phyloP scores from a whole-genome alignment of 2,113 vertebrate species.

The Rafetus swinhoei region DNA sequence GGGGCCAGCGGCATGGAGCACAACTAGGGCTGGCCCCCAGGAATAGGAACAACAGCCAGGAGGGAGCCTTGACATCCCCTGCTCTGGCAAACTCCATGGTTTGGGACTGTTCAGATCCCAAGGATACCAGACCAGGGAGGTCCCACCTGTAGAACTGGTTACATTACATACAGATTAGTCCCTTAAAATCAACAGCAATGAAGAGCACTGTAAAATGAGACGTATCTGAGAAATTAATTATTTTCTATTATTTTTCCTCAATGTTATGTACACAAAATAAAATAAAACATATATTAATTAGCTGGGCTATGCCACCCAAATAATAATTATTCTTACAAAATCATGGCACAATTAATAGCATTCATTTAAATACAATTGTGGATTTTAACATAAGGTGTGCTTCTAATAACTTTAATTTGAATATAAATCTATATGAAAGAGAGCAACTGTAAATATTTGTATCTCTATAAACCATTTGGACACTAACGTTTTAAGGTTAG shows the following conservation, averaged over 20 bases:
- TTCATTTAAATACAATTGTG: neutral
- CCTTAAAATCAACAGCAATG: neutral
- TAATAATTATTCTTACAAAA: neutral
- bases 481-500: neutral
- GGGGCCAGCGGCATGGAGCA: no score
- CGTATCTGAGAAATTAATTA: neutral
- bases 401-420: neutral
- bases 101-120: no score
- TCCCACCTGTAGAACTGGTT: neutral
- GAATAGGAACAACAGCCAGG: no score
- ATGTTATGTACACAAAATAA: neutral
- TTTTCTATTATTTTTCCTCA: neutral
- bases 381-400: neutral
- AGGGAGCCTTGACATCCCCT: no score
- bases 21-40: no score
- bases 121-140: no score
- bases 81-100: no score
- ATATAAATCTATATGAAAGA: accelerated
- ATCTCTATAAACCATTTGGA: neutral
- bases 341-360: neutral
- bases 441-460: neutral
- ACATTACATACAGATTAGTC: neutral
- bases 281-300: neutral
- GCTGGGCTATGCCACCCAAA: neutral
- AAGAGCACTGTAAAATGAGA: neutral